Evolutionary conservation across 2,113 vertebrate species (phyloP).

Genomic region (Chunga burmeisteri): DNA sequence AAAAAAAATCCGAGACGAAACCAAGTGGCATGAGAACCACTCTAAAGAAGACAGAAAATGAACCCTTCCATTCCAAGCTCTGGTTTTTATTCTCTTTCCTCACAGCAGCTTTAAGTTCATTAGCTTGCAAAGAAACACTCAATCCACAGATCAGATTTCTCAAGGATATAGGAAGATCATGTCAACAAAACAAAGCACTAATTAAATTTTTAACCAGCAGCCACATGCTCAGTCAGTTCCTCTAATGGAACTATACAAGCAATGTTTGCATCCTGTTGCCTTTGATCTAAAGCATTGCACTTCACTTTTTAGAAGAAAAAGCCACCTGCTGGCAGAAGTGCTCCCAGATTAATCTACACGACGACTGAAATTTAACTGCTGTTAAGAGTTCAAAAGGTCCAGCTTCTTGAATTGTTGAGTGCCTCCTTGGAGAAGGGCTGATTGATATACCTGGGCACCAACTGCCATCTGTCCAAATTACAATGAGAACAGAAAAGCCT

Average conservation of each 20-base stretch:
- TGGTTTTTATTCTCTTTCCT: conserved; percentile 25
- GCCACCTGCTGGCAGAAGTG: background rate
- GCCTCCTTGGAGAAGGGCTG: background rate
- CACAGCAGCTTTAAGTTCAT: conserved; percentile 21
- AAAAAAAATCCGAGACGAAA: background rate
- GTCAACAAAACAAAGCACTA: background rate
- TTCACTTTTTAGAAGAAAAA: background rate
- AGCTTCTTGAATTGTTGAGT: background rate
- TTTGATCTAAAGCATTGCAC: background rate
- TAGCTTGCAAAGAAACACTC: conserved; percentile 5
- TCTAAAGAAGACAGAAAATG: background rate
- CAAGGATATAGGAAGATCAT: background rate
- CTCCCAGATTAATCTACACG: background rate
- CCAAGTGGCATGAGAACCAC: background rate
- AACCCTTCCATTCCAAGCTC: background rate
- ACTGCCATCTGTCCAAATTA: background rate
- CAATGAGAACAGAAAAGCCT: background rate
- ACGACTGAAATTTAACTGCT: background rate
- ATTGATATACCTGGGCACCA: background rate
- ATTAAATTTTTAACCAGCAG: conserved; percentile 12
- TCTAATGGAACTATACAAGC: background rate
- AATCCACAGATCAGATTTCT: conserved; percentile 28
- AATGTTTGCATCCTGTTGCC: background rate
- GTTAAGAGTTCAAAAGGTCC: background rate
- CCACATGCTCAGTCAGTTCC: background rate